A percentile compares a stretch with the other conserved stretches of the same genome.
phyloP scores from a whole-genome alignment of 2,888 invertebrate species.

The Abrostola tripartita region DNA sequence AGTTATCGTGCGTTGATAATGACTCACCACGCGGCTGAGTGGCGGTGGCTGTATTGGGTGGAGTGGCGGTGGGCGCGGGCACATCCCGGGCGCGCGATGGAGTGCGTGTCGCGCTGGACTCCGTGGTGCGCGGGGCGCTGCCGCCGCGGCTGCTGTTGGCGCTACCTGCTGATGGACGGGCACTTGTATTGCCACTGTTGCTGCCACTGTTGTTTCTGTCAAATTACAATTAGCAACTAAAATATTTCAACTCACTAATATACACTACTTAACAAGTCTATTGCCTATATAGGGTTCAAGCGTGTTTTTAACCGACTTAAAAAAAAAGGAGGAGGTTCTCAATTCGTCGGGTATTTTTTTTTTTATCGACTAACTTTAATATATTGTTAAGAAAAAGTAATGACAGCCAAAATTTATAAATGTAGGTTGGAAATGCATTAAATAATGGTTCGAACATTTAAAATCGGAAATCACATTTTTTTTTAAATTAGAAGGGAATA shows the following conservation, averaged over 20 bases:
- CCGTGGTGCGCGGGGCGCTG: slow-evolving; percentile 74
- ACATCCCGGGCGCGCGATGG: slow-evolving; percentile 57
- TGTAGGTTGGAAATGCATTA: too few species aligned
- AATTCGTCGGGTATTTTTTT: too few species aligned
- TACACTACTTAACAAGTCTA: too few species aligned
- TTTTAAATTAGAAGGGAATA: too few species aligned
- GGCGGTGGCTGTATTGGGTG: slow-evolving; percentile 63
- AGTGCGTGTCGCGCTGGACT: slow-evolving; percentile 58
- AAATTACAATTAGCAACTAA: slow-evolving; percentile 19
- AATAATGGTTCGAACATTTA: too few species aligned
- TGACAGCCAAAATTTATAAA: too few species aligned
- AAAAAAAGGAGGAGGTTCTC: too few species aligned
- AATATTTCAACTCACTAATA: neutral
- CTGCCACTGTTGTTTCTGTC: slow-evolving; percentile 77
- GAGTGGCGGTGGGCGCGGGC: slow-evolving; percentile 59
- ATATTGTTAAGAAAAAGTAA: too few species aligned
- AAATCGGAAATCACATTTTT: too few species aligned
- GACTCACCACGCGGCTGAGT: slow-evolving; percentile 45
- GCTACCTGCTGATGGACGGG: slow-evolving; percentile 73
- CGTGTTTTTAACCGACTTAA: too few species aligned
- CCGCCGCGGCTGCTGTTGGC: slow-evolving; percentile 84
- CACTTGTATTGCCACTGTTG: slow-evolving; percentile 63
- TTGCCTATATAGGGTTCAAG: too few species aligned
- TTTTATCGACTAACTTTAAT: too few species aligned
- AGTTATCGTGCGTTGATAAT: neutral